Evolutionary conservation across 2,888 invertebrate genomes (phyloP).

Genomic region (Drosophila mettleri): DNA sequence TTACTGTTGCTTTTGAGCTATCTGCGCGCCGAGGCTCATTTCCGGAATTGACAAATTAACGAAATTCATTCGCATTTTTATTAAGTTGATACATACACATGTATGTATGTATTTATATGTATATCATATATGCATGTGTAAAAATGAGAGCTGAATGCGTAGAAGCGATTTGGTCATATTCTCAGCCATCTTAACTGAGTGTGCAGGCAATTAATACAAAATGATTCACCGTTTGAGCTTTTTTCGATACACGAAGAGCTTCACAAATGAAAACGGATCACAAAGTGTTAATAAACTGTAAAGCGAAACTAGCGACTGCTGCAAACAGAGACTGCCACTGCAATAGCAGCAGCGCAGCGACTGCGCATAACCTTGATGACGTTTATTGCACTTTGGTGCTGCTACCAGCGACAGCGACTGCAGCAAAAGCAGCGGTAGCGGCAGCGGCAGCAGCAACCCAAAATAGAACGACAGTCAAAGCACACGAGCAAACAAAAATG

Average conservation of each 20-base stretch:
- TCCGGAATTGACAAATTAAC: slow-evolving; percentile 70
- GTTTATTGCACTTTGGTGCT: slow-evolving; percentile 83
- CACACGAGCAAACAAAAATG: slow-evolving; percentile 56
- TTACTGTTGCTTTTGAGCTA: slow-evolving; percentile 30
- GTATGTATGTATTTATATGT: too few species aligned
- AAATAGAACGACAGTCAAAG: slow-evolving; percentile 72
- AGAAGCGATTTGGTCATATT: slow-evolving; percentile 32
- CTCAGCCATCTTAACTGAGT: slow-evolving; percentile 23
- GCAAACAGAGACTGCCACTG: slow-evolving; percentile 20
- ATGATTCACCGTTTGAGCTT: slow-evolving; percentile 49
- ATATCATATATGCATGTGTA: neutral
- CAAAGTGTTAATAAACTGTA: slow-evolving; percentile 58
- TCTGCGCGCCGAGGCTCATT: slow-evolving; percentile 59
- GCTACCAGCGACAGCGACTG: slow-evolving; percentile 24
- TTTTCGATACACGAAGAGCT: slow-evolving; percentile 27
- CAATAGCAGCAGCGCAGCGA: slow-evolving; percentile 45
- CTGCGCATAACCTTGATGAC: slow-evolving; percentile 82
- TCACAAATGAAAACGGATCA: slow-evolving; percentile 49
- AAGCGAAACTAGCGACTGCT: slow-evolving; percentile 44
- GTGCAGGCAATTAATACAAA: slow-evolving; percentile 48
- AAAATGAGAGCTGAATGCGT: slow-evolving; percentile 7
- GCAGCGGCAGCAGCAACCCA: slow-evolving; percentile 57
- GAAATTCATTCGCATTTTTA: slow-evolving; percentile 64
- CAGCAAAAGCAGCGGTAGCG: neutral
- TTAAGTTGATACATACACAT: slow-evolving; percentile 13